Conservation (phyloP, 2,797 vertebrate genomes). For the Oreonectes daqikongensis region DNA sequence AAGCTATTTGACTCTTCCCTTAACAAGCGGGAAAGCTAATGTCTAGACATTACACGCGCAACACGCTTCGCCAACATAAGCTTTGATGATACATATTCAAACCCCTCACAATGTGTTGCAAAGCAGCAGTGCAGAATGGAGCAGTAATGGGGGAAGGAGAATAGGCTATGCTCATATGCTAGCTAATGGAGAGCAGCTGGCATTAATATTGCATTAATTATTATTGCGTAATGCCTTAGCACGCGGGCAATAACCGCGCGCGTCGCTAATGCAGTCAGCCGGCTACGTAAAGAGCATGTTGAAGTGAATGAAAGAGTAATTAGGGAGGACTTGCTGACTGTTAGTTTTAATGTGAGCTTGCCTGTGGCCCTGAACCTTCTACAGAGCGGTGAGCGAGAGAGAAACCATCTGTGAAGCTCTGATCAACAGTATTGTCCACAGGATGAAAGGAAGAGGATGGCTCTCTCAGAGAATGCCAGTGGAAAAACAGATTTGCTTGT, state of each 20-base stretch:
- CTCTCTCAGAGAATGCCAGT: conserved; percentile 32
- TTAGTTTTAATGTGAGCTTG: conserved; percentile 44
- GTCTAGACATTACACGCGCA: conserved; percentile 49
- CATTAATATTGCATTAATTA: conserved; percentile 60
- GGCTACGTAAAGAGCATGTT: conserved; percentile 35
- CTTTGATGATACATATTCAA: conserved; percentile 14
- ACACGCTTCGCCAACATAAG: conserved; percentile 12
- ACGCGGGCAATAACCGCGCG: conserved; percentile 14
- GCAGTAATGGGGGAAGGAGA: conserved; percentile 31
- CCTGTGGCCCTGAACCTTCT: conserved; percentile 46
- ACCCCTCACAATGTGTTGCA: conserved; percentile 30
- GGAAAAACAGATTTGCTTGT: conserved; percentile 27
- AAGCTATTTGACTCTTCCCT: conserved; percentile 15
- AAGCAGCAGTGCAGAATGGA: conserved; percentile 40
- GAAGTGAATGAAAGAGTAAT: conserved; percentile 50
- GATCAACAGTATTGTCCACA: conserved; percentile 51
- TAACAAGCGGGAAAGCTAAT: conserved; percentile 35
- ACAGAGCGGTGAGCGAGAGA: conserved; percentile 35
- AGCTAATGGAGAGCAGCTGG: conserved; percentile 57
- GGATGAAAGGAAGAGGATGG: conserved; percentile 37
- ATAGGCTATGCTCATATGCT: conserved; percentile 49
- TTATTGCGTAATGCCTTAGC: conserved; percentile 41
- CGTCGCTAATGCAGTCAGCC: conserved; percentile 46
- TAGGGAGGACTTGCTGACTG: conserved; percentile 51
- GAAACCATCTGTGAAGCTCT: conserved; percentile 55